Evolutionary conservation across 2,888 invertebrate genomes (phyloP).

Genomic region (Anodontia alba): DNA sequence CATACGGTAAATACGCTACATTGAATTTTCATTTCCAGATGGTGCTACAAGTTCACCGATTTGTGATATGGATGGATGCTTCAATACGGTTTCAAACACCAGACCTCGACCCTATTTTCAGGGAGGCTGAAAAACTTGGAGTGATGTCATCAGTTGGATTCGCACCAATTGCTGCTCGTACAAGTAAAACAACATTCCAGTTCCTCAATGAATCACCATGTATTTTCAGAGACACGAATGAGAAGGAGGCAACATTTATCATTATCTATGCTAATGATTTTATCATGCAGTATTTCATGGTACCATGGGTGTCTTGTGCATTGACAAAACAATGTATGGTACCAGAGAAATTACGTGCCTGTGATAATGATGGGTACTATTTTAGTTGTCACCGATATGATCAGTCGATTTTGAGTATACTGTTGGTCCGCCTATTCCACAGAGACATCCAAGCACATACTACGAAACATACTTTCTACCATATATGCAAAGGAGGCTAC

Average conservation of each 20-base stretch:
- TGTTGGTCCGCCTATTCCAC: background rate
- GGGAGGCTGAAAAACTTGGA: background rate
- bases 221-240: background rate
- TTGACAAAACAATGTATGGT: background rate
- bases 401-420: background rate
- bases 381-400: background rate
- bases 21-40: too few species aligned
- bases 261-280: background rate
- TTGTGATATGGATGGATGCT: background rate
- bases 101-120: background rate
- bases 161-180: background rate
- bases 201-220: background rate
- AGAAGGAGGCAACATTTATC: background rate
- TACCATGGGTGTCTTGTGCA: background rate
- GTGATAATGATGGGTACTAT: background rate
- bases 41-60: background rate
- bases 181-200: background rate
- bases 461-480: too few species aligned
- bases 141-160: background rate
- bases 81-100: background rate
- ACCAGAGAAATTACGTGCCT: background rate
- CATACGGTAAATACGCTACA: too few species aligned
- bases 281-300: background rate
- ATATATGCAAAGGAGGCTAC: too few species aligned
- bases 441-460: background rate